phyloP scores from a whole-genome alignment of 2,113 vertebrate genomes.

The Tyrannus savana region DNA sequence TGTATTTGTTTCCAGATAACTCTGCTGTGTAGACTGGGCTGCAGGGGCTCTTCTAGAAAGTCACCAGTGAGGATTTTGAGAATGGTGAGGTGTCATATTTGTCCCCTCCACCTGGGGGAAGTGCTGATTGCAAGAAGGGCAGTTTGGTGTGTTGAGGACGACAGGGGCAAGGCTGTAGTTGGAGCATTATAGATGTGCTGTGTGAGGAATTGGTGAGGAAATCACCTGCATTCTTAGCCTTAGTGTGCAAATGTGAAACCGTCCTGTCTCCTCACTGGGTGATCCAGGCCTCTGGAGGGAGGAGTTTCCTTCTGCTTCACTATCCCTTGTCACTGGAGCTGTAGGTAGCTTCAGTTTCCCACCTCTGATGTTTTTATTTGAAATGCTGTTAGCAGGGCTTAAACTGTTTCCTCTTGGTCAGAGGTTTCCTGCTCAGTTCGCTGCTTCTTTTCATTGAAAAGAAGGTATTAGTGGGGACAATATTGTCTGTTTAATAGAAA shows the following conservation, averaged over 20 bases:
- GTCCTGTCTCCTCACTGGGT: background rate
- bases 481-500: background rate
- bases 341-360: background rate
- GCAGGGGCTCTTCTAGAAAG: background rate
- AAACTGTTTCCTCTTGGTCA: background rate
- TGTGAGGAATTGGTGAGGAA: background rate
- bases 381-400: background rate
- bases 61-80: background rate
- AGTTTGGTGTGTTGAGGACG: background rate
- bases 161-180: background rate
- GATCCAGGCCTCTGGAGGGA: background rate
- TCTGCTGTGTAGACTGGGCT: fast-evolving
- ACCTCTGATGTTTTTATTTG: background rate
- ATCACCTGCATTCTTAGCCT: background rate
- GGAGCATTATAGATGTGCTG: background rate
- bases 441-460: background rate
- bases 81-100: background rate
- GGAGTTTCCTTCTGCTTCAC: background rate
- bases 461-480: background rate
- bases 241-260: background rate
- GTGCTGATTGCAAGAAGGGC: background rate
- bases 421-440: background rate
- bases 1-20: background rate
- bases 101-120: background rate
- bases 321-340: background rate